phyloP scores from a whole-genome alignment of 2,797 vertebrate species.

The Sternotherus odoratus region DNA sequence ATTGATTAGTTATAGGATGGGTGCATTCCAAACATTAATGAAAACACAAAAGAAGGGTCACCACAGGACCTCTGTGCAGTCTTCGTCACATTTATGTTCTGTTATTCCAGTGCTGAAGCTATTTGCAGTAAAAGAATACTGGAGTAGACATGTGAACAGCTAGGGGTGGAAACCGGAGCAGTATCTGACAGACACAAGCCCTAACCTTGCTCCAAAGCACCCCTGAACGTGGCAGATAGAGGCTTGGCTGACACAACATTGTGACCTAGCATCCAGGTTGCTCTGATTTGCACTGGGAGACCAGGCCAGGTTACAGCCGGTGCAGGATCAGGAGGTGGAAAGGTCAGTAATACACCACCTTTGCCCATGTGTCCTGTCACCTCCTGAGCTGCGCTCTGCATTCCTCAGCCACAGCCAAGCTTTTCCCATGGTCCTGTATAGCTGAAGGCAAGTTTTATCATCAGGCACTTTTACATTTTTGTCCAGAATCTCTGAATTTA shows the following conservation, averaged over 20 bases:
- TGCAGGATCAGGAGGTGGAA: neutral
- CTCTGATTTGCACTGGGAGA: neutral
- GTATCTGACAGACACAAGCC: neutral
- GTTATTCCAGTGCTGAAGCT: neutral
- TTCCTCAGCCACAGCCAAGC: neutral
- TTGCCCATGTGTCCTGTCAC: neutral
- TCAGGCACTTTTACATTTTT: rapidly evolving
- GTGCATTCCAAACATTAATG: neutral
- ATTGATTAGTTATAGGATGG: neutral
- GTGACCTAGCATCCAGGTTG: neutral
- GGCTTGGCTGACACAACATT: neutral
- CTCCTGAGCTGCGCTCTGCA: neutral
- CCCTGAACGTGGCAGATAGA: neutral
- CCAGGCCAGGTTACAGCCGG: neutral
- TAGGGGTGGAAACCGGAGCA: neutral
- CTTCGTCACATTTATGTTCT: neutral
- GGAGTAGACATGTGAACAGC: neutral
- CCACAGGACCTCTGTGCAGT: neutral
- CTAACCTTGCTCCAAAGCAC: neutral
- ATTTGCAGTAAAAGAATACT: neutral
- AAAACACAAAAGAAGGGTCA: neutral
- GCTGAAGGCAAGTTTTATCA: neutral
- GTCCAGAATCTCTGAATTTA: neutral
- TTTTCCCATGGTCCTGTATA: neutral
- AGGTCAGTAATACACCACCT: neutral